These are phyloP conservation scores for Hydropsyche betteni DNA, from an alignment of 2,888 invertebrate genomes.

Conservation along the genomic window DNA sequence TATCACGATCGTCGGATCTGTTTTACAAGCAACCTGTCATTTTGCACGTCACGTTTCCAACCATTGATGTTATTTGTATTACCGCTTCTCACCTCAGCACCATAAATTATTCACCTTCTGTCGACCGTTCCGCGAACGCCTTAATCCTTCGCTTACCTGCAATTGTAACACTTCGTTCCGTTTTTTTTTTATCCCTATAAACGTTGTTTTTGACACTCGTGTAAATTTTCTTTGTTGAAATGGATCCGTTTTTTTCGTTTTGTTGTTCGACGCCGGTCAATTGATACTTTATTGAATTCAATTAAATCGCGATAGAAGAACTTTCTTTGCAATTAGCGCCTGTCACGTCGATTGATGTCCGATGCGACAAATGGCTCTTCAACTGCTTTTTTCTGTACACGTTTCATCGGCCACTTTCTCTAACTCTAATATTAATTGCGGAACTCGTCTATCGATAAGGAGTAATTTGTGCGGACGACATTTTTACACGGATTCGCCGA, in stretches of 20 bases:
- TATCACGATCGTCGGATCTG: conserved; percentile 19
- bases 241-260: no score
- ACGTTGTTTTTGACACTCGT: no score
- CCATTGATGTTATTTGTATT: background rate
- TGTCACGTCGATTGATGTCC: background rate
- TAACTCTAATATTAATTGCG: conserved; percentile 11
- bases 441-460: no score
- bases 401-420: conserved; percentile 18
- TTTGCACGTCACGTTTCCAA: conserved; percentile 24
- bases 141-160: no score
- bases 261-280: no score
- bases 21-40: conserved; percentile 29
- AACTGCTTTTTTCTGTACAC: background rate
- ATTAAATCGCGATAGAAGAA: no score
- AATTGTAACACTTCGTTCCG: no score
- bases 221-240: no score
- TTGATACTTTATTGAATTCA: no score
- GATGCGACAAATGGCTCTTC: conserved; percentile 28
- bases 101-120: conserved; percentile 16
- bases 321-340: conserved; percentile 2
- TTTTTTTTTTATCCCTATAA: no score
- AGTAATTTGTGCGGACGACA: no score
- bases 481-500: no score
- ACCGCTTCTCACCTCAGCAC: conserved; percentile 23
- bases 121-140: background rate